Evolutionary conservation across 1,140 invertebrate genomes (phyloP).

Genomic region (Drosophila bocqueti): DNA sequence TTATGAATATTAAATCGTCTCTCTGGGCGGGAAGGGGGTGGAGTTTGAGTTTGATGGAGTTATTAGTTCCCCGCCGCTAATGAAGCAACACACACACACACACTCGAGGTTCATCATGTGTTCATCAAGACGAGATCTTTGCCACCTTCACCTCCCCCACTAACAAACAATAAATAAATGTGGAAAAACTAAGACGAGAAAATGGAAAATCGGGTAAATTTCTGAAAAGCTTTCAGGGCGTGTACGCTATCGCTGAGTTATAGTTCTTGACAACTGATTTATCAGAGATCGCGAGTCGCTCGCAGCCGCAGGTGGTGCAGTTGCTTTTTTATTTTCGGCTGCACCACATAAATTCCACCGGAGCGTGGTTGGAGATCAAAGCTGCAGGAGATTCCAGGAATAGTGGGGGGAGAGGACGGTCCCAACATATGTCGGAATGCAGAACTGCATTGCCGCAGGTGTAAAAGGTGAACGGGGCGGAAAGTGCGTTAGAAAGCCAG

Average conservation of each 20-base stretch:
- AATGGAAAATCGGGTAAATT: constrained; percentile 13
- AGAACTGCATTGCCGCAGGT: constrained; percentile 58
- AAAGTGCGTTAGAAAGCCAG: constrained; percentile 50
- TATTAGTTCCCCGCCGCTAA: constrained; percentile 40
- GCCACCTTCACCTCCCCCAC: constrained; percentile 34
- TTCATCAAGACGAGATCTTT: constrained; percentile 36
- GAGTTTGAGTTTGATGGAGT: constrained; percentile 4
- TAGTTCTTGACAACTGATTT: constrained; percentile 67
- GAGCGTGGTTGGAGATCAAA: constrained; percentile 68
- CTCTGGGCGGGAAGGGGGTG: not conserved
- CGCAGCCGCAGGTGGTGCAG: constrained; percentile 59
- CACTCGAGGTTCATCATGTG: constrained; percentile 38
- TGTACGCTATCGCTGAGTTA: constrained; percentile 51
- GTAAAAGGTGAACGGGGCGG: constrained; percentile 8
- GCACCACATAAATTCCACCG: constrained; percentile 71
- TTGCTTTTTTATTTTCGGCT: constrained; percentile 52
- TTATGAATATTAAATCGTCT: constrained; percentile 65
- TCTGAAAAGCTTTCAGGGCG: constrained; percentile 64
- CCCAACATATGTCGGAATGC: constrained; percentile 25
- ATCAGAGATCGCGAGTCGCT: constrained; percentile 36
- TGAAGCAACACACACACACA: constrained; percentile 48
- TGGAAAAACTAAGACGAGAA: constrained; percentile 37
- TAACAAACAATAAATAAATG: constrained; percentile 74
- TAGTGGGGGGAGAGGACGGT: constrained; percentile 28
- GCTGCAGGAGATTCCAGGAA: constrained; percentile 27